These are phyloP conservation scores for Synanthedon myopaeformis DNA, from an alignment of 2,888 invertebrate species.

Conservation along the genomic window DNA sequence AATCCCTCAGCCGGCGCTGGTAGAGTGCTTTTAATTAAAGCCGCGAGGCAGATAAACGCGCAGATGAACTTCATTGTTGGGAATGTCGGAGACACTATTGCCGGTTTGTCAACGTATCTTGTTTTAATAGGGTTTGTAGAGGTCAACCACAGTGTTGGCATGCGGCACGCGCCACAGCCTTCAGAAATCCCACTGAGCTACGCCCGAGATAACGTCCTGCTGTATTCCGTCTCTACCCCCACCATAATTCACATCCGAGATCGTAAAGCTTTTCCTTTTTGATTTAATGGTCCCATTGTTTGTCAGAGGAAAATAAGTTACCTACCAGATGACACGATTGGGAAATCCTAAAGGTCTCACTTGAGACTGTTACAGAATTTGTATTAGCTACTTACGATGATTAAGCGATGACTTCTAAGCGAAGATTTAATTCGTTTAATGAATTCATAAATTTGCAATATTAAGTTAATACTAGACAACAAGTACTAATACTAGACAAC, in stretches of 20 bases:
- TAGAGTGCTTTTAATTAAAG: constrained; percentile 17
- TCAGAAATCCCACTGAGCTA: constrained; percentile 67
- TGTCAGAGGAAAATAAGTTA: constrained; percentile 26
- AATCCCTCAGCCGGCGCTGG: constrained; percentile 37
- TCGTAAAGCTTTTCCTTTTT: constrained; percentile 34
- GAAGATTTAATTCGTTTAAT: too few relatives aligned
- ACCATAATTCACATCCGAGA: constrained; percentile 16
- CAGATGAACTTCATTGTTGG: constrained; percentile 54
- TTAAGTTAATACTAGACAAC: too few relatives aligned
- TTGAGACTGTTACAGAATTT: too few relatives aligned
- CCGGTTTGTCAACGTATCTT: constrained; percentile 42
- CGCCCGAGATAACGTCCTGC: constrained; percentile 51
- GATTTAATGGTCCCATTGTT: constrained; percentile 49
- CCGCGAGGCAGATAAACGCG: constrained; percentile 32
- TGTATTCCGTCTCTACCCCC: constrained; percentile 40
- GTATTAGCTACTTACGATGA: too few relatives aligned
- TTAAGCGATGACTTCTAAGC: too few relatives aligned
- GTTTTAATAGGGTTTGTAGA: constrained; percentile 63
- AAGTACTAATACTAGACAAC: too few relatives aligned
- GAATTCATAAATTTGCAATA: too few relatives aligned
- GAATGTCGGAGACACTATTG: constrained; percentile 46
- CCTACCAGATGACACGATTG: constrained; percentile 31
- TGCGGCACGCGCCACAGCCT: constrained; percentile 69
- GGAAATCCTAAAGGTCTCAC: constrained; percentile 35
- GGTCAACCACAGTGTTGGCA: constrained; percentile 59